Evolutionary conservation across 2,888 invertebrate species (phyloP), one percentile per base, ranked within the genome.

Genomic region (Amphiduros pacificus): DNA sequence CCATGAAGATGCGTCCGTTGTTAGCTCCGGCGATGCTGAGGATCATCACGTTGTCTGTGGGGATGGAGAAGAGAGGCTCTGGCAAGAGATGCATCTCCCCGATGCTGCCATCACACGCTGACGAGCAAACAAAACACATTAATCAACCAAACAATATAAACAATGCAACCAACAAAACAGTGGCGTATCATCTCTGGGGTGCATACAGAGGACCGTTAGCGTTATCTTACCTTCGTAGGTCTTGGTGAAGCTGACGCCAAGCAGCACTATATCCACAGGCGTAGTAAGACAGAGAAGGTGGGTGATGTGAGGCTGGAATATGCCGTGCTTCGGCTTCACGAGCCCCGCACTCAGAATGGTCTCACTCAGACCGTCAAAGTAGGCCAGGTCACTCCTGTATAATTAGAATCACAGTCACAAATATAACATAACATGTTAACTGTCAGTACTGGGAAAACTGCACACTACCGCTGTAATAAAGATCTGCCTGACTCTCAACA

Each of bases 321-420:
- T 72, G 82, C 83, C 84, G 36, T 88, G 83, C 82, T 92, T 95
- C 0, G 97, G 96, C 77, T 79, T 82, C 0, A 94, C 90, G 63
- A 99, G 84, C 1, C 93, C 95, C 59, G 97, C 95, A 80, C 93
- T 91, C 52, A 97, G 87, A 75, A 99, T 97, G 1, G 95, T 91
- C 82, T 97, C 95, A 71, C 90, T 92, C 1, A 98, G 86, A 0
- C 95, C 95, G 86, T 98, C 97, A 84, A 92, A 98, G 83, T 94
- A 98, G 0, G 97, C 95, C 28, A 98, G 89, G 86, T 99, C 98
- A 65, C 90, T 88, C 55, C 93, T 89, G 72, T 57, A 85, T 81
- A 61, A 44, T 5, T 22, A 44, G n/a, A 44, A 44, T 36, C 17
- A 11, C 36, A 36, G 36, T 11, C n/a, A n/a, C n/a, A n/a, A n/a